Base-by-base conservation (phyloP, 2,888 invertebrate genomes). In the Acanthosepion esculentum region DNA sequence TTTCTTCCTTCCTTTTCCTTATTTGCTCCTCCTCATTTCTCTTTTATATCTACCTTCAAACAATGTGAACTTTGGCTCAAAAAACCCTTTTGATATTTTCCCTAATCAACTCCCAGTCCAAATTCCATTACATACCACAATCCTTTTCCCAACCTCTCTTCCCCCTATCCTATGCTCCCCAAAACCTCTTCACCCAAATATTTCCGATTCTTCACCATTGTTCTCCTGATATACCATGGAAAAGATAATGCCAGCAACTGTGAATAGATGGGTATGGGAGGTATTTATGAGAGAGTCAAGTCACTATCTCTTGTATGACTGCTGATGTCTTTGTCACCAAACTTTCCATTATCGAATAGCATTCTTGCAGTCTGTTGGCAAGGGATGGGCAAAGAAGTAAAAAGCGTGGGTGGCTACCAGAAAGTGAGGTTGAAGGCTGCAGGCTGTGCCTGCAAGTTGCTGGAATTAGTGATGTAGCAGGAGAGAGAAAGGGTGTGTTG, bases 151-250 rank as follows among this genome's bases (percentile, higher is more conserved):
- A 3, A 59, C n/a, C n/a, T 10, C 78, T 5, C 78, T 33, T 33
- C 15, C n/a, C 78, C 8, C 33, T 15, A 33, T 12, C n/a, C 12
- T 20, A 1, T 7, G 10, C 29, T 8, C n/a, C 78, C 78, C n/a
- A 12, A n/a, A 29, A n/a, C 78, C n/a, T 33, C n/a, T 78, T 78
- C 78, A 78, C 78, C 78, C 78, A 78, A 78, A 78, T 78, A 78
- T 78, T 78, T 78, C 78, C 78, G 78, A 78, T 78, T 78, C 78
- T 33, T 78, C 78, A 78, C 78, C n/a, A 78, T 78, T 78, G 78
- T 78, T n/a, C n/a, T 78, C 41, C 78, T 33, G 78, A 78, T n/a
- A 78, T n/a, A 78, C 78, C n/a, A 33, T 33, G n/a, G n/a, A 78
- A 59, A 23, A 59, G 59, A 59, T 59, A 59, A 59, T 59, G 59